phyloP scores from a whole-genome alignment of 2,113 vertebrate genomes.

The Rhizomys pruinosus region DNA sequence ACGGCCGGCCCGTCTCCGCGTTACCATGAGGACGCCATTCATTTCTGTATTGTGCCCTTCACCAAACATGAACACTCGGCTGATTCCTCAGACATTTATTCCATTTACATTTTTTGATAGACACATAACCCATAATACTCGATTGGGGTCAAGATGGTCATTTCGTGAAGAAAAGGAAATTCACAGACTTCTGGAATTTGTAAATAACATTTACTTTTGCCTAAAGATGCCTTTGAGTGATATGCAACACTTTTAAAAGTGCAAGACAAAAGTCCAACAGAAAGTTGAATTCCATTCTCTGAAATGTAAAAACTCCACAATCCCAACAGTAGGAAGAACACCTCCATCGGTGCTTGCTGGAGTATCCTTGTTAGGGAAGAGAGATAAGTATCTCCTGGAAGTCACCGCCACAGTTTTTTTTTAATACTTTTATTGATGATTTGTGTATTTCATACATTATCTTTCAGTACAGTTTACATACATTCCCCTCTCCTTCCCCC shows the following conservation, averaged over 20 bases:
- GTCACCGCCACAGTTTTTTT: too few species aligned
- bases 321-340: background rate
- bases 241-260: conserved; percentile 55
- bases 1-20: background rate
- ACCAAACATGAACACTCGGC: background rate
- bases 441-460: too few species aligned
- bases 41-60: background rate
- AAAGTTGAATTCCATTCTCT: conserved; percentile 16
- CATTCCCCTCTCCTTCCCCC: too few species aligned
- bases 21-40: background rate
- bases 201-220: conserved; percentile 47
- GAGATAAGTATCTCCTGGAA: too few species aligned
- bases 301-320: background rate
- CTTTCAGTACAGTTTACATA: too few species aligned
- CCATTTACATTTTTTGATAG: conserved; percentile 45
- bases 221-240: conserved; percentile 33
- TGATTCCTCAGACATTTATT: conserved; percentile 11
- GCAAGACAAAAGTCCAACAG: conserved; percentile 47
- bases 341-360: background rate
- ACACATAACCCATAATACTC: conserved; percentile 27
- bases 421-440: too few species aligned
- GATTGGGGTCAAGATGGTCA: background rate
- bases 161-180: conserved; percentile 24
- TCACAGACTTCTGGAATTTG: conserved; percentile 22
- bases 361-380: conserved; percentile 26